Evolutionary conservation across 2,113 vertebrate genomes (phyloP), one percentile per base, ranked within the genome.

Genomic region (Pampusana beccarii): DNA sequence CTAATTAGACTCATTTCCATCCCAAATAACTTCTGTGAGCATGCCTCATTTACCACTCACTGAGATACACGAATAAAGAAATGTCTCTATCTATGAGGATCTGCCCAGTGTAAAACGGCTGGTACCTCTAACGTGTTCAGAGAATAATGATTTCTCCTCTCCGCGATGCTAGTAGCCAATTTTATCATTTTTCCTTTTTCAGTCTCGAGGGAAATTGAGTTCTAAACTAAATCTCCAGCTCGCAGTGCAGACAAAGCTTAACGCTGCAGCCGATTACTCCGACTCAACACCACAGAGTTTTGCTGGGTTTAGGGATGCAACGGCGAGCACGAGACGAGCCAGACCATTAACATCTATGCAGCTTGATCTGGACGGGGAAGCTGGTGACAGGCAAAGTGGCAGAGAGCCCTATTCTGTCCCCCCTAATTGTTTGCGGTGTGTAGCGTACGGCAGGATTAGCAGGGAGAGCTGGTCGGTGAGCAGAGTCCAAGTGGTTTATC

Each of bases 1-100:
- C 97, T 97, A 97, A 97, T 97, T 97, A 97, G 97, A 97, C 96
- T 97, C 93, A 97, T 97, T 97, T 97, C 97, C 96, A 97, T 97
- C 95, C 97, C 93, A 97, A 97, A 96, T 95, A 97, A 97, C 93
- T 97, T 97, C 95, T 96, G 79, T 81, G 96, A 97, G 86, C 95
- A 97, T 95, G 95, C 92, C 96, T 97, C 95, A 97, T 97, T 97
- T 97, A 97, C 97, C 97, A 96, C 97, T 97, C 94, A 95, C 97
- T 97, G 97, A 95, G 96, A 94, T 91, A 94, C 96, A 96, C 97
- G 96, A 97, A 97, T 96, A 97, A 97, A 97, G 96, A 97, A 97
- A 97, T 33, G 94, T 97, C 97, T 97, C 84, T 97, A 97, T 97
- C 95, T 91, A 44, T 0, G 0, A 90, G 90, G 81, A 91, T 80